Percentiles rank a stretch among this genome's conserved stretches.
Evolutionary conservation across 2,888 invertebrate genomes (phyloP).

Genomic region (Scotopteryx bipunctaria): DNA sequence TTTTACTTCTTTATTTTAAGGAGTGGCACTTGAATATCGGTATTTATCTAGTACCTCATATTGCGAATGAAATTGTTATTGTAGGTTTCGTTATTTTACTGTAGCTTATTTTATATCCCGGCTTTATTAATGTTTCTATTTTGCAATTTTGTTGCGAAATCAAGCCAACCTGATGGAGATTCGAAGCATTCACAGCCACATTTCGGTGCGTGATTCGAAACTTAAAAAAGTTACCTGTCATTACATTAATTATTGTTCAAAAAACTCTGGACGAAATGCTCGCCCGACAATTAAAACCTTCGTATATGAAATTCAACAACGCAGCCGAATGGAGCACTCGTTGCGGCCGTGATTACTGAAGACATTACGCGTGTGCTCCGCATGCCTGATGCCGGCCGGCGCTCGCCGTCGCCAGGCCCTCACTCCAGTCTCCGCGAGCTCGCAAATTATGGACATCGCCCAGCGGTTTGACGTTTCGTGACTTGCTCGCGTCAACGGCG

Average conservation of each 20-base stretch:
- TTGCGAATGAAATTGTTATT: conserved; percentile 2
- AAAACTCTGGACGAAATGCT: conserved; percentile 4
- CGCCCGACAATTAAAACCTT: conserved; percentile 13
- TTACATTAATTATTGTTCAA: conserved; percentile 9
- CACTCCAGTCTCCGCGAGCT: conserved; percentile 25
- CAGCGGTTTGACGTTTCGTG: conserved; percentile 60
- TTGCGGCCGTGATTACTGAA: conserved; percentile 24
- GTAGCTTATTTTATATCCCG: not conserved
- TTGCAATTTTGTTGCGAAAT: conserved; percentile 9
- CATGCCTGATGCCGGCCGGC: conserved; percentile 26
- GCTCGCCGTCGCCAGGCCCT: conserved; percentile 11
- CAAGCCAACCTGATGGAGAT: not conserved
- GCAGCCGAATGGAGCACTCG: conserved; percentile 11
- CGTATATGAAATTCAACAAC: conserved; percentile 10
- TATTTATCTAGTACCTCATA: too few species aligned
- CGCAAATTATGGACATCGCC: conserved; percentile 34
- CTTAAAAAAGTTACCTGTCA: conserved; percentile 1
- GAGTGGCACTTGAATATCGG: not conserved
- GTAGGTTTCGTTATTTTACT: not conserved
- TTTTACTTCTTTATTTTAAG: conserved; percentile 18
- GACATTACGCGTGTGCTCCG: conserved; percentile 23
- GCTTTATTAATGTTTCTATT: conserved; percentile 4
- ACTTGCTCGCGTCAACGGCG: conserved; percentile 63
- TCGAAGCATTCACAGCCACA: not conserved
- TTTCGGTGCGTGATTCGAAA: conserved; percentile 5